Conservation (phyloP, 2,113 vertebrate species). For the Brachyistius frenatus region DNA sequence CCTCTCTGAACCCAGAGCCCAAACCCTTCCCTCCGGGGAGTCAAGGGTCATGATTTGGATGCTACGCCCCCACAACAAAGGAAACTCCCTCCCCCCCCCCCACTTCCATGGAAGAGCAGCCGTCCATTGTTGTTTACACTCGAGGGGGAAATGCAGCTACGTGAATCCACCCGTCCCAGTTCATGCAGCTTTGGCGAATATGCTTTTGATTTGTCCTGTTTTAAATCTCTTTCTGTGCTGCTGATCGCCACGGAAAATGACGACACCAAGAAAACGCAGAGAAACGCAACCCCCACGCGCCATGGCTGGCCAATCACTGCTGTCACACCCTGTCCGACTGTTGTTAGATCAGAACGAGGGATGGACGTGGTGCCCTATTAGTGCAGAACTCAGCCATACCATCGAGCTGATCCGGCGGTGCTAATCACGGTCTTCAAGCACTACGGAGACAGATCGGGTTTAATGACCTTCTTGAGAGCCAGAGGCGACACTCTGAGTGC, state of each 20-base stretch:
- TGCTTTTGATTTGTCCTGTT: constrained; percentile 16
- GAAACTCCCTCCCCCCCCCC: constrained; percentile 30
- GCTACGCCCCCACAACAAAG: constrained; percentile 61
- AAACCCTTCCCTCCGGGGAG: constrained; percentile 44
- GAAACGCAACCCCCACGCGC: not conserved
- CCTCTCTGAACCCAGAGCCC: constrained; percentile 39
- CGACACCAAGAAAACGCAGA: not conserved
- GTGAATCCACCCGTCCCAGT: constrained; percentile 50
- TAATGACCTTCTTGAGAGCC: constrained; percentile 72
- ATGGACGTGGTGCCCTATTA: constrained; percentile 25
- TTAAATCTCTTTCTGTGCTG: not conserved
- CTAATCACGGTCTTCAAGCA: constrained; percentile 60
- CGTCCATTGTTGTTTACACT: constrained; percentile 36
- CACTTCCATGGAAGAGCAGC: constrained; percentile 22
- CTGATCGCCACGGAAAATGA: not conserved
- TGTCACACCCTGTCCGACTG: constrained; percentile 4
- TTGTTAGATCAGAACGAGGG: constrained; percentile 31
- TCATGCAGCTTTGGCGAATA: constrained; percentile 16
- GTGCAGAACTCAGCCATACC: constrained; percentile 10
- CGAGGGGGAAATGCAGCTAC: constrained; percentile 29
- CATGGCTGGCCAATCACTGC: not conserved
- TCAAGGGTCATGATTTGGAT: constrained; percentile 45
- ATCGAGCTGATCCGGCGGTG: constrained; percentile 63
- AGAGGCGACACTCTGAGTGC: constrained; percentile 26
- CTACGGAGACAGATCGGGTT: constrained; percentile 71